These are phyloP conservation scores for Apocheima hispidaria DNA, from an alignment of 2,888 invertebrate genomes.

Conservation along the genomic window DNA sequence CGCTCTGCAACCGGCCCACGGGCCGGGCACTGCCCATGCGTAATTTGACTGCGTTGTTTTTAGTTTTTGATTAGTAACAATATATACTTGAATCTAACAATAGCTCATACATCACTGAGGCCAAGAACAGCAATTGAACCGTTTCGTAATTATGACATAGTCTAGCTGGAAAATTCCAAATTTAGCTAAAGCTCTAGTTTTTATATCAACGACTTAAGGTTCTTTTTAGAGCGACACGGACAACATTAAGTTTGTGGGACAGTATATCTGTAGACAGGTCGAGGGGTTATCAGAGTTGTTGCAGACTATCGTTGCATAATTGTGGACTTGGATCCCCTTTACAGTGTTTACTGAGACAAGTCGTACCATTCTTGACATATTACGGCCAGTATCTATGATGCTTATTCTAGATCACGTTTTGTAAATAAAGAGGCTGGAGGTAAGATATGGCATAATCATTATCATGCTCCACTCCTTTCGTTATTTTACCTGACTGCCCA, in stretches of 20 bases:
- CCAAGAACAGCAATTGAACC: conserved; percentile 29
- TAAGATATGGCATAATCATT: too few species aligned
- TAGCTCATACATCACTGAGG: conserved; percentile 8
- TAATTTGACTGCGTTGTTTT: too few species aligned
- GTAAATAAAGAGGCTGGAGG: too few species aligned
- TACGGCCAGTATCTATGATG: not conserved
- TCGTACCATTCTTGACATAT: not conserved
- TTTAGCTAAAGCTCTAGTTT: conserved; percentile 22
- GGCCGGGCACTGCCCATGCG: too few species aligned
- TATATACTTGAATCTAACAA: conserved; percentile 2
- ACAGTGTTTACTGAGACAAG: conserved; percentile 1
- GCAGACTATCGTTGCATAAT: conserved; percentile 43
- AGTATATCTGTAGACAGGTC: conserved; percentile 35
- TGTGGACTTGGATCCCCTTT: conserved; percentile 27
- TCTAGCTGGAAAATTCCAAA: conserved; percentile 43
- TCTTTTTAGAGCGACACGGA: conserved; percentile 26
- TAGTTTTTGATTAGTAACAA: not conserved
- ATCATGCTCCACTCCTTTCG: too few species aligned
- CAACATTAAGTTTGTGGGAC: conserved; percentile 29
- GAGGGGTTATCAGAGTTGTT: conserved; percentile 31
- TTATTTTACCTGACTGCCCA: too few species aligned
- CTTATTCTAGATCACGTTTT: too few species aligned
- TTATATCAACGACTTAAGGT: conserved; percentile 34
- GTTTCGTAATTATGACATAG: conserved; percentile 27
- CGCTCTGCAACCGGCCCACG: too few species aligned